Evolutionary conservation across 1,140 invertebrate genomes (phyloP).

Genomic region (Riptortus pedestris): DNA sequence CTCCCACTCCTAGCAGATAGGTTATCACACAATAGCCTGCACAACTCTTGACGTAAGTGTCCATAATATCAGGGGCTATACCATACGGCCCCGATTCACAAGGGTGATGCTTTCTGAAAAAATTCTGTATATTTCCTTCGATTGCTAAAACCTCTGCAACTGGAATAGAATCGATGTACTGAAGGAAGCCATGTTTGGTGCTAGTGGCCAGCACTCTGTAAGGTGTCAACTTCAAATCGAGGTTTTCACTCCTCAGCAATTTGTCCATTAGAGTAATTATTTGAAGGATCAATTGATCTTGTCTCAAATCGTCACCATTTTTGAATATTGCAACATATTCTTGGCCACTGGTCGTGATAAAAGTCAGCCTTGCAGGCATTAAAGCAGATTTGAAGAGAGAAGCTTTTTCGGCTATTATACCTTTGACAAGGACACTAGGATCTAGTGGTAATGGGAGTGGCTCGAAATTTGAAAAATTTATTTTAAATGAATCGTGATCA

Average conservation of each 20-base stretch:
- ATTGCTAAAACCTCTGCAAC: constrained; percentile 81
- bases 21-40: constrained; percentile 99
- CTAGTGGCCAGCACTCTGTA: constrained; percentile 90
- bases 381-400: constrained; percentile 92
- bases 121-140: constrained; percentile 81
- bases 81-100: constrained; percentile 79
- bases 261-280: constrained; percentile 99
- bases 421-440: constrained; percentile 79
- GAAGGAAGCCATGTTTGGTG: constrained; percentile 89
- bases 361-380: constrained; percentile 94
- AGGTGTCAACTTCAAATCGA: constrained; percentile 90
- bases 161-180: constrained; percentile 90
- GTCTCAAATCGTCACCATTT: constrained; percentile 94
- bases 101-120: constrained; percentile 82
- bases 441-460: constrained; percentile 88
- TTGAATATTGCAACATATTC: constrained; percentile 98
- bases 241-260: constrained; percentile 79
- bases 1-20: constrained; percentile 93
- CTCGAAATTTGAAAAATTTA: constrained; percentile 86
- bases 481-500: constrained; percentile 69
- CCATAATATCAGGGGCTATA: constrained; percentile 88
- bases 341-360: constrained; percentile 65
- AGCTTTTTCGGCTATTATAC: constrained; percentile 79
- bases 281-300: constrained; percentile 94
- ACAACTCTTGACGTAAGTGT: constrained; percentile 94